These are phyloP conservation scores for Ochropleura leucogaster DNA, from an alignment of 2,888 invertebrate species.

Conservation along the genomic window DNA sequence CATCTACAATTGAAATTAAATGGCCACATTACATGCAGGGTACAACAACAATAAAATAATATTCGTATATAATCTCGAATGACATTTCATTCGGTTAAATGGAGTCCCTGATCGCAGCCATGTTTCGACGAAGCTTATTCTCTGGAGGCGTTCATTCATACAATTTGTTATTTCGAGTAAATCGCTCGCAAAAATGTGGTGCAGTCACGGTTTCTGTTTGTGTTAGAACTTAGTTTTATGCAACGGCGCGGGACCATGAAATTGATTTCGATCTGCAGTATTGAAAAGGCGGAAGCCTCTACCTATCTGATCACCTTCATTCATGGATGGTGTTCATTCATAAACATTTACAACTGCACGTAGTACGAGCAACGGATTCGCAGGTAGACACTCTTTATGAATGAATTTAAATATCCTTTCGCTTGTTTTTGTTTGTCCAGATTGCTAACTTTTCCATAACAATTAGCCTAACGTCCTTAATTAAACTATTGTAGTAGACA, in stretches of 20 bases:
- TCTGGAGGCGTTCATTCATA: constrained; percentile 86
- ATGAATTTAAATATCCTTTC: constrained; percentile 73
- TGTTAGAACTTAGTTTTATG: constrained; percentile 85
- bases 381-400: constrained; percentile 82
- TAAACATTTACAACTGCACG: constrained; percentile 81
- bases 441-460: neutral
- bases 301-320: constrained; percentile 76
- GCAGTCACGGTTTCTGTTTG: constrained; percentile 77
- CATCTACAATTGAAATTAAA: constrained; percentile 77
- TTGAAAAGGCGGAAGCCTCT: constrained; percentile 83
- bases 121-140: constrained; percentile 75
- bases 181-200: constrained; percentile 73
- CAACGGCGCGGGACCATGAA: constrained; percentile 86
- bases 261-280: constrained; percentile 81
- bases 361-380: constrained; percentile 74
- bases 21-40: constrained; percentile 78
- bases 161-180: constrained; percentile 81
- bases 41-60: constrained; percentile 75
- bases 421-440: constrained; percentile 21
- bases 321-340: constrained; percentile 80
- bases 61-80: constrained; percentile 77
- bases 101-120: constrained; percentile 72
- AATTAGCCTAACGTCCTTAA: neutral
- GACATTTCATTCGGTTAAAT: constrained; percentile 83
- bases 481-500: neutral